Percentiles rank a stretch among this genome's conserved stretches.
Evolutionary conservation across 2,888 invertebrate species (phyloP).

Genomic region (Altica lythri): DNA sequence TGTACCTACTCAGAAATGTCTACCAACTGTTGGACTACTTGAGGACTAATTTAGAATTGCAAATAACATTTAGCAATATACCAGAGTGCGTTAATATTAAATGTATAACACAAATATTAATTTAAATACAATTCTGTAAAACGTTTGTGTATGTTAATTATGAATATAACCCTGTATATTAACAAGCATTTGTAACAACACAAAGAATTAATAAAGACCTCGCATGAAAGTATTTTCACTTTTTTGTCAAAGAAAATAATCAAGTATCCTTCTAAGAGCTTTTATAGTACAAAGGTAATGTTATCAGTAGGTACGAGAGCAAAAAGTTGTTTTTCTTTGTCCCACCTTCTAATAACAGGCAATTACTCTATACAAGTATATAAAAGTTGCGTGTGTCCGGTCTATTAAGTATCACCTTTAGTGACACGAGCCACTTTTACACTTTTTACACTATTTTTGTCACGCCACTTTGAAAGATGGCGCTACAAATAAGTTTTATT

Average conservation of each 20-base stretch:
- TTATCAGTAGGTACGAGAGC: conserved; percentile 17
- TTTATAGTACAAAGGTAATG: conserved; percentile 23
- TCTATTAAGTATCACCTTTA: conserved; percentile 36
- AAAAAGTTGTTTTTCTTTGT: conserved; percentile 30
- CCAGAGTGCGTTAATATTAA: too few species aligned
- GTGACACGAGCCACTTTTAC: conserved; percentile 41
- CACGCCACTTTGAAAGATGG: conserved; percentile 18
- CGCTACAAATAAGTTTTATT: too few species aligned
- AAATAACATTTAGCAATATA: too few species aligned
- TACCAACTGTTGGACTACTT: too few species aligned
- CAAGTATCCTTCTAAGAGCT: background rate
- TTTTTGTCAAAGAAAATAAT: conserved; percentile 2
- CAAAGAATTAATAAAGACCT: too few species aligned
- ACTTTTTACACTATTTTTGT: conserved; percentile 35
- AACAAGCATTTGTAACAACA: too few species aligned
- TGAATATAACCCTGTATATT: too few species aligned
- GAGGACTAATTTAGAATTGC: too few species aligned
- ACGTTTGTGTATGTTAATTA: too few species aligned
- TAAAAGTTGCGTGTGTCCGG: conserved; percentile 37
- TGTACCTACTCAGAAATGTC: too few species aligned
- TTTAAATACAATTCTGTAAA: too few species aligned
- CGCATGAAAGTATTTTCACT: background rate
- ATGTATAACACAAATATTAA: too few species aligned
- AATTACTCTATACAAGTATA: conserved; percentile 32
- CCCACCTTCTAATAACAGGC: conserved; percentile 33